These are phyloP conservation scores for Synanthedon formicaeformis DNA, from an alignment of 2,888 invertebrate species.

Conservation along the genomic window DNA sequence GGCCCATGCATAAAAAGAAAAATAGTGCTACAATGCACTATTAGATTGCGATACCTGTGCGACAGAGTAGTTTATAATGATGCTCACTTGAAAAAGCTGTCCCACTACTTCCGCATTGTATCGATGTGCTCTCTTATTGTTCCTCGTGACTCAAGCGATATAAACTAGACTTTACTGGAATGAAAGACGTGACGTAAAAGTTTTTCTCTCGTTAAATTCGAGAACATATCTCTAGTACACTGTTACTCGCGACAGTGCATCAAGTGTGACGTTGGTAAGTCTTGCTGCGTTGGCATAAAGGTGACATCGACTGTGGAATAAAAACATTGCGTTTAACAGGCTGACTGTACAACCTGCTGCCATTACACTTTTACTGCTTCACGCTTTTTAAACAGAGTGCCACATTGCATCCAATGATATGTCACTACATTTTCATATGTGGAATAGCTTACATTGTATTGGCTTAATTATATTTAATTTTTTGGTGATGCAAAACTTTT, in stretches of 20 bases:
- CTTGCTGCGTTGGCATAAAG: too few relatives aligned
- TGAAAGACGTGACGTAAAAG: conserved; percentile 25
- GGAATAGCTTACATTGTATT: not conserved
- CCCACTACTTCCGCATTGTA: not conserved
- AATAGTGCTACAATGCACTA: too few relatives aligned
- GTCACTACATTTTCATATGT: not conserved
- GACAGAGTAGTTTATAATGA: too few relatives aligned
- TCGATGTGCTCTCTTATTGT: conserved; percentile 16
- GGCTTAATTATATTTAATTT: not conserved
- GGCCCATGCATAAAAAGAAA: too few relatives aligned
- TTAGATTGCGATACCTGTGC: too few relatives aligned
- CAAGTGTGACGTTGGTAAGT: not conserved
- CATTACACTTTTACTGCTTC: not conserved
- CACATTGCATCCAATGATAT: not conserved
- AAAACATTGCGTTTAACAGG: too few relatives aligned
- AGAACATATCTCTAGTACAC: conserved; percentile 13
- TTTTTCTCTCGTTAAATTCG: conserved; percentile 20
- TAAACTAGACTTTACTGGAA: conserved; percentile 12
- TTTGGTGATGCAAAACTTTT: not conserved
- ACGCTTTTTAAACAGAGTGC: not conserved
- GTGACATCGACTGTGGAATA: too few relatives aligned
- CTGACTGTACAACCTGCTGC: not conserved
- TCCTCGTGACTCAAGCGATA: conserved; percentile 17
- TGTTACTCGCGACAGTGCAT: conserved; percentile 5
- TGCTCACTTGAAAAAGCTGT: not conserved